These are phyloP conservation scores for Lepidurus arcticus DNA, from an alignment of 1,140 invertebrate species.

Conservation along the genomic window DNA sequence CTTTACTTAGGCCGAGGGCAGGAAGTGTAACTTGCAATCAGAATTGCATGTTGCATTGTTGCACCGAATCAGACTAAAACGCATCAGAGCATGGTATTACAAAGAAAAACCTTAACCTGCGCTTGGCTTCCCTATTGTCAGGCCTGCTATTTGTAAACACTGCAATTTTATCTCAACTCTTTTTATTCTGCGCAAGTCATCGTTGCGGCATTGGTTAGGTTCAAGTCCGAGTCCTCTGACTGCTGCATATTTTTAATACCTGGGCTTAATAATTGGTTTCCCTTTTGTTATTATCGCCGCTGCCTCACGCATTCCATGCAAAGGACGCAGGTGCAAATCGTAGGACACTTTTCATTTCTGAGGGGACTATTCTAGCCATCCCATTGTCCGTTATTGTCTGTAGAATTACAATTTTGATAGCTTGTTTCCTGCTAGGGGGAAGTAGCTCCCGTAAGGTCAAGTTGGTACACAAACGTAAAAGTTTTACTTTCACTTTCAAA, in stretches of 20 bases:
- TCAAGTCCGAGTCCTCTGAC: background rate
- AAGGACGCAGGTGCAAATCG: background rate
- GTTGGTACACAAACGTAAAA: background rate
- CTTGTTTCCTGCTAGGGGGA: slow-evolving; percentile 11
- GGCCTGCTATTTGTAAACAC: background rate
- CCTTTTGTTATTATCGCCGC: no score
- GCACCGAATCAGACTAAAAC: background rate
- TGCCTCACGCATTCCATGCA: background rate
- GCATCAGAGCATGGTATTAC: background rate
- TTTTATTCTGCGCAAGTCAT: background rate
- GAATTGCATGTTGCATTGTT: slow-evolving; percentile 7
- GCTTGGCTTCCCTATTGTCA: background rate
- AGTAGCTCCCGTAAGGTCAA: background rate
- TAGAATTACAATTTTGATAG: background rate
- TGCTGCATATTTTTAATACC: no score
- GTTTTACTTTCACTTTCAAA: background rate
- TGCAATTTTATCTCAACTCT: background rate
- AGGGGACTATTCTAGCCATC: background rate
- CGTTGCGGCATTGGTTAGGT: background rate
- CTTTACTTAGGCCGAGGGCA: slow-evolving; percentile 2
- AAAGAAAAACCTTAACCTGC: slow-evolving; percentile 6
- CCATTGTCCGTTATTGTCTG: background rate
- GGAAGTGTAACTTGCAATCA: slow-evolving; percentile 18
- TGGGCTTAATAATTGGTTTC: no score
- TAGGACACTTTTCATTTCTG: background rate